Evolutionary conservation across 2,888 invertebrate genomes (phyloP).

Genomic region (Minunthozetes semirufus): DNA sequence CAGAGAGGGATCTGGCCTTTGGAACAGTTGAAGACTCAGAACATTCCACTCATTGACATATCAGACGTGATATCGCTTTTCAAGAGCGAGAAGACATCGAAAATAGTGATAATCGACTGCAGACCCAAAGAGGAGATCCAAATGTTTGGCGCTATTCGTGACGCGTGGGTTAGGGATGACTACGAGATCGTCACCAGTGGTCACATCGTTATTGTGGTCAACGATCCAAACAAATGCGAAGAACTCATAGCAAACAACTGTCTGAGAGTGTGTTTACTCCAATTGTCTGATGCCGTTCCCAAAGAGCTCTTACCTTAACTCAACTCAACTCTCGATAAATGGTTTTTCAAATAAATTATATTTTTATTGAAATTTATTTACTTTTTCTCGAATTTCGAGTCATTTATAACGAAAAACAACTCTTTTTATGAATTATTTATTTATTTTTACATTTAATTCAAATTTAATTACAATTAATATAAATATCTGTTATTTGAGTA

Average conservation of each 20-base stretch:
- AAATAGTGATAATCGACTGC: conserved; percentile 34
- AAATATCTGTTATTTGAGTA: too few species aligned
- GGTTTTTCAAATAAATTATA: too few species aligned
- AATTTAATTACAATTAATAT: too few species aligned
- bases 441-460: too few species aligned
- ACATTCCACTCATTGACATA: conserved; percentile 34
- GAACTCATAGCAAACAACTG: conserved; percentile 23
- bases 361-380: too few species aligned
- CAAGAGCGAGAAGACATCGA: background rate
- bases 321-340: too few species aligned
- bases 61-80: conserved; percentile 27
- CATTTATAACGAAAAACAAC: too few species aligned
- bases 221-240: conserved; percentile 20
- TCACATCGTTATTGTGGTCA: conserved; percentile 26
- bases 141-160: conserved; percentile 13
- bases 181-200: background rate
- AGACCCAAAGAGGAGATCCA: conserved; percentile 32
- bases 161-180: conserved; percentile 27
- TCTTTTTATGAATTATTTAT: too few species aligned
- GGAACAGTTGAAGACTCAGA: conserved; percentile 28
- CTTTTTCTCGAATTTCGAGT: too few species aligned
- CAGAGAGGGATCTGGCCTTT: conserved; percentile 31
- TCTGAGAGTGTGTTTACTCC: conserved; percentile 2
- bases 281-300: background rate
- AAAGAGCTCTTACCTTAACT: background rate